Evolutionary conservation across 2,113 vertebrate genomes (phyloP), one percentile per base, ranked within the genome.

Genomic region (Brachypodius melanocephalos): DNA sequence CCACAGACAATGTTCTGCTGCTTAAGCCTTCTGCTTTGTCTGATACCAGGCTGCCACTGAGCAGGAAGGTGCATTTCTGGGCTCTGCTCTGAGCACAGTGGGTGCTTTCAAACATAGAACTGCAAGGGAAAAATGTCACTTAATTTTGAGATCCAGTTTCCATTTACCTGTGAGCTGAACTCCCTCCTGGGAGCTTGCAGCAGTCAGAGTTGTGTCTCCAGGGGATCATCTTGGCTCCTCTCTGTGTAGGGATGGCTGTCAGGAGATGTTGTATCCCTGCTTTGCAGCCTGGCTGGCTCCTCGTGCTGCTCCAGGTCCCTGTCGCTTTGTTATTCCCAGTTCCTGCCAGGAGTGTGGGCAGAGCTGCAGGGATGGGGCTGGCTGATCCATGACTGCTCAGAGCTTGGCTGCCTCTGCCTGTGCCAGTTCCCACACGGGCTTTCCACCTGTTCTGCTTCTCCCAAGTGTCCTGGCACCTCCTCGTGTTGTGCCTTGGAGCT

Each of bases 151-250:
- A 54, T 77, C 20, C 24, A 11, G 8, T 79, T 90, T 73, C 26
- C 8, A 4, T 54, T 79, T 55, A 36, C 6, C 20, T 61, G n/a
- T 42, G 71, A 72, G 57, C 24, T 32, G n/a, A 76, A 9, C 54
- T 88, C 10, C 8, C 31, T 58, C 45, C 36, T 81, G 59, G 32
- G 62, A 71, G 52, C 45, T 43, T 25, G 49, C 61, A 91, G 31
- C 52, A 21, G 26, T 26, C 3, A 0, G 63, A 68, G 71, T 17
- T 0, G 3, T 68, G 28, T 59, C 62, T 61, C 29, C 49, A 51
- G 67, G 36, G 75, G 48, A 34, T 57, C 15, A 2, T 7, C 5
- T 31, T 0, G 0, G 10, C 36, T 76, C 21, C 20, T 59, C 32
- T 85, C 24, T 1, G 3, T 18, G 36, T 8, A 6, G 3, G 10